Conservation (phyloP, 2,113 vertebrate species). For the Ardeotis arabs region DNA sequence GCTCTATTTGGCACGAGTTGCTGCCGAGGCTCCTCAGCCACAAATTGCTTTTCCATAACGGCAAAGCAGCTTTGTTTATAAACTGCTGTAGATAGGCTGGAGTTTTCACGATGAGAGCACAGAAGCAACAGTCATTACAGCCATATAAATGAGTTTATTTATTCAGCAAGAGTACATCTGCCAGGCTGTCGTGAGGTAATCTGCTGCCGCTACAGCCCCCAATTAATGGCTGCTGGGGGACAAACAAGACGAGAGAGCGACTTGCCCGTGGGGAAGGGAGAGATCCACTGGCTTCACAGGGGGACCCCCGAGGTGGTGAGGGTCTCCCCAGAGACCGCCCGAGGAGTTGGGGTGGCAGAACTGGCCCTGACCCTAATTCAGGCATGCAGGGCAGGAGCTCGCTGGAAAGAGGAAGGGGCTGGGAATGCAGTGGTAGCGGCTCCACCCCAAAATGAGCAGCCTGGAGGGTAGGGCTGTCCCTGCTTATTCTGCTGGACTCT, state of each 20-base stretch:
- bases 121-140: slow-evolving; percentile 70
- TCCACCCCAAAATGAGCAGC: background rate
- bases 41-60: slow-evolving; percentile 74
- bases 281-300: background rate
- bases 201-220: slow-evolving; percentile 37
- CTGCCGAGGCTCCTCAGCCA: slow-evolving; percentile 50
- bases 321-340: accelerated
- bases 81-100: slow-evolving; percentile 67
- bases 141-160: slow-evolving; percentile 71
- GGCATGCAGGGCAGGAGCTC: accelerated
- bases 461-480: background rate
- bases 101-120: slow-evolving; percentile 68
- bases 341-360: accelerated
- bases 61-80: slow-evolving; percentile 74
- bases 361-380: accelerated
- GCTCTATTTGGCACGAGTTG: slow-evolving; percentile 61
- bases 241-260: background rate
- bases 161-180: slow-evolving; percentile 65
- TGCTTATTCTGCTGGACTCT: background rate
- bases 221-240: slow-evolving; percentile 52
- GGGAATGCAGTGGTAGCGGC: accelerated
- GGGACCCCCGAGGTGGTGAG: accelerated
- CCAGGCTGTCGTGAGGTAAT: slow-evolving; percentile 67
- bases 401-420: background rate
- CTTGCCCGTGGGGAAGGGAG: background rate